Evolutionary conservation across 2,797 vertebrate genomes (phyloP).

Genomic region (Knipowitschia caucasica): DNA sequence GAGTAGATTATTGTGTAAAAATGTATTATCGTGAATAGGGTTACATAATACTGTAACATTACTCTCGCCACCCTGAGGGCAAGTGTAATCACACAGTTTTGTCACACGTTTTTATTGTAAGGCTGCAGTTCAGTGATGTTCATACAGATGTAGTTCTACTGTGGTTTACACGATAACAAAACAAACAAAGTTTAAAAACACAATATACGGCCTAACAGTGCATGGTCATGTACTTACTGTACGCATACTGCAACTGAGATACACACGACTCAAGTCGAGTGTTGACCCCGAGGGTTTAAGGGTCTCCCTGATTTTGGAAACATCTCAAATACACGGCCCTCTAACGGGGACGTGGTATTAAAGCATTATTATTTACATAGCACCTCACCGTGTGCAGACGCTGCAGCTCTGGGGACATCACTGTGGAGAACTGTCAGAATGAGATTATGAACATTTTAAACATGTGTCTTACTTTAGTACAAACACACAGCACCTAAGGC

Average conservation of each 20-base stretch:
- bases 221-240: constrained; percentile 19
- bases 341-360: constrained; percentile 22
- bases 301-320: constrained; percentile 40
- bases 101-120: constrained; percentile 52
- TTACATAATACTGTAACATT: too few species aligned
- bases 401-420: background rate
- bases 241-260: too few species aligned
- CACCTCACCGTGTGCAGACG: constrained; percentile 17
- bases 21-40: background rate
- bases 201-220: constrained; percentile 25
- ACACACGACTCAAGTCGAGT: background rate
- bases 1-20: too few species aligned
- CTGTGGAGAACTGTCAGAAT: background rate
- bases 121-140: constrained; percentile 28
- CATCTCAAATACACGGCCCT: constrained; percentile 44
- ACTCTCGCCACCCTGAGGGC: too few species aligned
- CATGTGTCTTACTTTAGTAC: too few species aligned
- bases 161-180: constrained; percentile 20
- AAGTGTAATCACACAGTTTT: background rate
- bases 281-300: constrained; percentile 18
- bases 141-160: constrained; percentile 15
- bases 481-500: background rate
- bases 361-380: constrained; percentile 58
- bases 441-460: too few species aligned
- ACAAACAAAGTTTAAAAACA: constrained; percentile 2